phyloP scores from a whole-genome alignment of 2,888 invertebrate species.

The Drosophila neotestacea region DNA sequence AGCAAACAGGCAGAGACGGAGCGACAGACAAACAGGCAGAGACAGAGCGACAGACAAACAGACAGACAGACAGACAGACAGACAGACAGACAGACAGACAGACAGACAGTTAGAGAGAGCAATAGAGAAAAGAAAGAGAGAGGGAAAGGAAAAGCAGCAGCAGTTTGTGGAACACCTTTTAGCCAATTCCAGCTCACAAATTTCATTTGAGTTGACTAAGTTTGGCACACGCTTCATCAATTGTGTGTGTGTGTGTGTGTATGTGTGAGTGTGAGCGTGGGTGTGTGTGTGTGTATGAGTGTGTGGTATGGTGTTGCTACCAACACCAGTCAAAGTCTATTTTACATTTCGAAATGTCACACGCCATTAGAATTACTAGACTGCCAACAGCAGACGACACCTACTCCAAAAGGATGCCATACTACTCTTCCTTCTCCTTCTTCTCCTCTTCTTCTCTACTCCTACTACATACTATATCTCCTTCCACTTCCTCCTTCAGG shows the following conservation, averaged over 20 bases:
- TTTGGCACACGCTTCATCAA: slow-evolving; percentile 34
- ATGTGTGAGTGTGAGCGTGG: neutral
- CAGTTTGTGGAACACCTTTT: slow-evolving; percentile 39
- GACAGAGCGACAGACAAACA: too few species aligned
- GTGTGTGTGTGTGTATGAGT: neutral
- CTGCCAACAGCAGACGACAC: slow-evolving; percentile 17
- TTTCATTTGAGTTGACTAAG: slow-evolving; percentile 39
- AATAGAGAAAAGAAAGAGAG: neutral
- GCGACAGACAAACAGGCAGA: neutral
- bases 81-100: neutral
- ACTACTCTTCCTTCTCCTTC: neutral
- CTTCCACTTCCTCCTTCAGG: neutral
- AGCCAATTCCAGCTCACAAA: slow-evolving; percentile 41
- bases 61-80: neutral
- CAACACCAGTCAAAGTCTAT: slow-evolving; percentile 41
- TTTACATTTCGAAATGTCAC: slow-evolving; percentile 65
- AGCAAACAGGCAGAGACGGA: neutral
- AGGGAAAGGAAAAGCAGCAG: neutral
- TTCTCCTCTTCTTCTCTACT: neutral
- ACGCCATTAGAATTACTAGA: slow-evolving; percentile 33
- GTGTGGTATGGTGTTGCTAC: slow-evolving; percentile 1
- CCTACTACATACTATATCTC: neutral
- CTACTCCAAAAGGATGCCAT: slow-evolving; percentile 4
- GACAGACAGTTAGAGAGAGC: neutral
- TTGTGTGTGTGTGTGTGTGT: neutral